These are phyloP conservation scores for Salvator merianae DNA, from an alignment of 2,113 vertebrate species.

Conservation along the genomic window DNA sequence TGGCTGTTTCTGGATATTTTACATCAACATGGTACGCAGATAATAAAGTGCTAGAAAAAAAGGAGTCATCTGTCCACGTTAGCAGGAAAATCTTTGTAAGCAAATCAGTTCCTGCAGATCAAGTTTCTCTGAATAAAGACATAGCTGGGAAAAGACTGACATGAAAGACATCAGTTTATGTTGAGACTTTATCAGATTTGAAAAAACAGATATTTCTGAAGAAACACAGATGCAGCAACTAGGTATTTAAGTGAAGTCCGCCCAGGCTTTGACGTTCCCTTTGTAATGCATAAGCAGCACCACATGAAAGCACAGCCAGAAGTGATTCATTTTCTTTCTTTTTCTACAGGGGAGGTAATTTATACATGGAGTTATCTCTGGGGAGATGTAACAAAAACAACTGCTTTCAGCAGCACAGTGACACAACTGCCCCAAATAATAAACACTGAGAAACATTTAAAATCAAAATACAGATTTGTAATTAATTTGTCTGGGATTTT, in stretches of 20 bases:
- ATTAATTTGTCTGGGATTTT: conserved; percentile 24
- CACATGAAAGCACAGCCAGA: neutral
- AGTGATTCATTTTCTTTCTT: neutral
- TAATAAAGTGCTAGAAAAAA: no score
- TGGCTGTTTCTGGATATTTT: neutral
- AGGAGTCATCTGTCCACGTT: neutral
- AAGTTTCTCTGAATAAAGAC: no score
- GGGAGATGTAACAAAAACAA: neutral
- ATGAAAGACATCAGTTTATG: neutral
- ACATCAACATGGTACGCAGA: neutral
- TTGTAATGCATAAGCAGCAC: neutral
- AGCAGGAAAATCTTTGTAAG: neutral
- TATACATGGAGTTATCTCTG: neutral
- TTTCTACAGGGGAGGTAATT: neutral
- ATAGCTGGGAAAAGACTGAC: neutral
- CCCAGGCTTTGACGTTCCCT: neutral
- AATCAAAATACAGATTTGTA: neutral
- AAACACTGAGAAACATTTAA: neutral
- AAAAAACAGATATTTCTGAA: neutral
- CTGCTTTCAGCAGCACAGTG: neutral
- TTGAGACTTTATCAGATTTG: neutral
- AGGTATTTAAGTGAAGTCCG: neutral
- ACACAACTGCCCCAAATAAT: neutral
- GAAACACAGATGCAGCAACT: neutral
- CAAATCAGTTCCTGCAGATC: neutral